Conservation (phyloP, 2,113 vertebrate genomes). For the Cyphomyrus plagiostoma region DNA sequence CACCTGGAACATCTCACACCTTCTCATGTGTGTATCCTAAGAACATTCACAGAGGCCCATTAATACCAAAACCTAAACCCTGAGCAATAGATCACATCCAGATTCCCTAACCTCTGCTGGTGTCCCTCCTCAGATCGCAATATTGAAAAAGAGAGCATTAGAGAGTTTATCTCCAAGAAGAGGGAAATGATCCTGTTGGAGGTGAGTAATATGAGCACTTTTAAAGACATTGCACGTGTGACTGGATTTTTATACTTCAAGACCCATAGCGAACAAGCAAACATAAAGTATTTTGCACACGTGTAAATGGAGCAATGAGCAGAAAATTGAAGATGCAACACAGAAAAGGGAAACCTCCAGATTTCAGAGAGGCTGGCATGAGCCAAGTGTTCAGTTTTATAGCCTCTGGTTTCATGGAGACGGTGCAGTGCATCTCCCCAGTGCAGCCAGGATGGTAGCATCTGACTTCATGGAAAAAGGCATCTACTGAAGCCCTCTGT, state of each 20-base stretch:
- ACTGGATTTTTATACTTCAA: neutral
- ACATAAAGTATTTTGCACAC: neutral
- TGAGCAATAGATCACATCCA: neutral
- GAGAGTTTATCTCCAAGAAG: slow-evolving; percentile 63
- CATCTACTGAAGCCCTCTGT: neutral
- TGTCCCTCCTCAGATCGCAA: slow-evolving; percentile 58
- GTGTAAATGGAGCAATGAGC: neutral
- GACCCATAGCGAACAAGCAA: neutral
- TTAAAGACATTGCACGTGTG: neutral
- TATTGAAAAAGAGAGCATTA: slow-evolving; percentile 55
- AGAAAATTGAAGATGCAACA: neutral
- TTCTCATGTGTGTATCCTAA: neutral
- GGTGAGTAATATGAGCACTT: slow-evolving; percentile 56
- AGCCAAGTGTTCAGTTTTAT: neutral
- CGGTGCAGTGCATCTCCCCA: neutral
- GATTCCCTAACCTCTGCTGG: neutral
- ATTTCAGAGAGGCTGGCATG: neutral
- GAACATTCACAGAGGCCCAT: neutral
- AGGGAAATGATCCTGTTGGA: slow-evolving; percentile 77
- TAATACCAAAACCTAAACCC: neutral
- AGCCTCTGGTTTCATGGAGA: neutral
- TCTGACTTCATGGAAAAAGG: neutral
- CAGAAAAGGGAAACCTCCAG: neutral
- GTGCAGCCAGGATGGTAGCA: neutral
- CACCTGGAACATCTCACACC: neutral